Base-by-base conservation (phyloP, 2,888 invertebrate genomes). In the Drosophila glabriapex region DNA sequence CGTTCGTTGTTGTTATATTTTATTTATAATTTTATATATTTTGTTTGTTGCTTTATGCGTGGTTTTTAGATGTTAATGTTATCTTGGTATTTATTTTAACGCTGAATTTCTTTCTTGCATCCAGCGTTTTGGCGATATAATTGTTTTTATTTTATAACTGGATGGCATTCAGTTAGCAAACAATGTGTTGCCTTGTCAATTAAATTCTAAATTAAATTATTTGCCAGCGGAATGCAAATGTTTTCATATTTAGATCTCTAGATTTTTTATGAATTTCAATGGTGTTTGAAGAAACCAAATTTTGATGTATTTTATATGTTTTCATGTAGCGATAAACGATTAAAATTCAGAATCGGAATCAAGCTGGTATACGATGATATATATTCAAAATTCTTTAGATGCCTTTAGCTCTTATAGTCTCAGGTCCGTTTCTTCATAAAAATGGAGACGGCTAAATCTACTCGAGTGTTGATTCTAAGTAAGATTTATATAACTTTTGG, bases 11-110 rank as follows among this genome's bases (percentile, higher is more conserved):
- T 7, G 54, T 59, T 63, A 33, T 31, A 54, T 58, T 60, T 59
- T 49, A 28, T 76, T 50, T n/a, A 62, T 28, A 31, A 28, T 64
- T 68, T 41, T 46, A 25, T 65, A 16, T 50, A 53, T 19, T 35
- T 43, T 39, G 22, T 63, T 31, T 59, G 33, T 54, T 73, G 31
- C 53, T 54, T 54, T 64, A 69, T 63, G 49, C 64, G 64, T 66
- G 64, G 59, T 64, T 14, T 68, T 67, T 28, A 52, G 46, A 43
- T 67, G n/a, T 62, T 63, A 25, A n/a, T 59, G 29, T 52, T 78
- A 65, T 78, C 67, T 61, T 37, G 12, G 7, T 49, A 25, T 58
- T 29, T 61, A 4, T 64, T 52, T 54, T 28, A 10, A 46, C 65
- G 29, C 43, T 55, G 14, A 28, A 49, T 69, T 58, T 28, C 28